Evolutionary conservation across 1,140 invertebrate genomes (phyloP), one percentile per base, ranked within the genome.

Genomic region (Drosophila mojavensis): DNA sequence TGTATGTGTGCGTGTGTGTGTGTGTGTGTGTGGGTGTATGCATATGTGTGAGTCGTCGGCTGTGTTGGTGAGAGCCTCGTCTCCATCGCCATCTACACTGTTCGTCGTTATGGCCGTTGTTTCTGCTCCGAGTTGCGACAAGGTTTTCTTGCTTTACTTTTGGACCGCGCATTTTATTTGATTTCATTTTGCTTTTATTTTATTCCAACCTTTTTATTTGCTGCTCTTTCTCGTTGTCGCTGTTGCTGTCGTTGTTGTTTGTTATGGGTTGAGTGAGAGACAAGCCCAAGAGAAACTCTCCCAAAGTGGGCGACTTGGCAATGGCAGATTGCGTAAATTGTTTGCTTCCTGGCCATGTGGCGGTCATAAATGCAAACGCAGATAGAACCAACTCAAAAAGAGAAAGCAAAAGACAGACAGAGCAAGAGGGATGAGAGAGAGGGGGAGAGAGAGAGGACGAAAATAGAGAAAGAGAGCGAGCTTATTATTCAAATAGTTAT

Each of bases 321-420:
- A 55, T 78, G 69, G 80, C 83, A 84, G 76, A 88, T 86, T 88
- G 83, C 74, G 79, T 82, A 88, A 89, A 88, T 89, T 84, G 84
- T 73, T 80, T 84, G 74, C 80, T 81, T 89, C 83, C 83, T 82
- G 79, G 61, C 82, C 78, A 69, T 59, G 71, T 54, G 54, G 56
- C 56, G 51, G 70, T 51, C 43, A 36, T 41, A 60, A 67, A 62
- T 48, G 69, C 61, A 79, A 58, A 51, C 64, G 63, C 51, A 33
- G 39, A 62, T 61, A 66, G 71, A 65, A 65, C 58, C 75, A 70
- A 11, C 45, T 28, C 24, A 47, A 51, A n/a, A 54, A 41, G 45
- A 62, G 36, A 50, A 54, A 51, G n/a, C 45, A 10, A 20, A 55
- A 45, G 33, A 33, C 33, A 33, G 33, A 48, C 28, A 61, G 43